Base-by-base conservation (phyloP, 2,113 vertebrate species). In the Pangasianodon hypophthalmus region DNA sequence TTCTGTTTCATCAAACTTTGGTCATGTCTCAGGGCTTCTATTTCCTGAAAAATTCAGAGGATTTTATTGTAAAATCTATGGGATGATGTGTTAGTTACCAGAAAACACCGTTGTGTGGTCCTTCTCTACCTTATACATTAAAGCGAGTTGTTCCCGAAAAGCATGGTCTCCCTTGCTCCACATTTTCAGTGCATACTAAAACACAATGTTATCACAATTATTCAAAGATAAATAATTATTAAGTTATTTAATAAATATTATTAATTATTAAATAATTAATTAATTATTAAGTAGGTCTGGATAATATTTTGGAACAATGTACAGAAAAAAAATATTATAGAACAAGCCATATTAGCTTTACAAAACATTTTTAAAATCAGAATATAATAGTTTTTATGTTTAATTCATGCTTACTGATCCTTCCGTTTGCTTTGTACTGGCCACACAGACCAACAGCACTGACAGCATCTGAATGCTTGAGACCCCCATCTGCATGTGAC, bases 1-100 rank as follows among this genome's bases (percentile, higher is more conserved):
- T 92, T 92, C 86, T 92, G 91, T 91, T 90, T 83, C 87, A 92
- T 92, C 84, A 90, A 83, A 81, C 87, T 75, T 93, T 93, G 92
- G 77, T 94, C 91, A 89, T 90, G 81, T 91, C 91, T 29, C 64
- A 93, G 67, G 6, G 24, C 90, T 88, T 91, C 91, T 75, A 92
- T 85, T 85, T 94, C 92, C 94, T 94, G 86, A 54, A 90, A 88
- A 89, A 85, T 60, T 26, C 10, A 41, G 37, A 84, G 4, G 18
- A 60, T 84, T 84, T 60, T 58, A 84, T 84, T 56, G 10, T 24
- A 37, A 7, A 58, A 54, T 58, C 16, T 62, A 82, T 14, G 18
- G 32, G 52, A 18, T 56, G 2, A 77, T 75, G 50, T 26, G 4
- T 56, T 52, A 11, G 37, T 21, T 24, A 24, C 3, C 10, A 46